Evolutionary conservation across 2,113 vertebrate species (phyloP).

Genomic region (Cygnus buccinator): DNA sequence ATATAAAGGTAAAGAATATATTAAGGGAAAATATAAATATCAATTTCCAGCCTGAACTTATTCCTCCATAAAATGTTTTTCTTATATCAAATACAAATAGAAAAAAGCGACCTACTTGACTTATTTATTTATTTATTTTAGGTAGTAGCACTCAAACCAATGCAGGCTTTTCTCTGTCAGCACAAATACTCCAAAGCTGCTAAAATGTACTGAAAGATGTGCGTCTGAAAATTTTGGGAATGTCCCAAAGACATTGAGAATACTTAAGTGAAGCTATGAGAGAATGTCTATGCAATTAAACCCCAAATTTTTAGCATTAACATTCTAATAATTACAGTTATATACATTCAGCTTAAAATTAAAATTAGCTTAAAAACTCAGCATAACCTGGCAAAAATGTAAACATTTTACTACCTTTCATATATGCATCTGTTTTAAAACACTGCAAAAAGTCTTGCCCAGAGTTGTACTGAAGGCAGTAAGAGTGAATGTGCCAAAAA

Average conservation of each 20-base stretch:
- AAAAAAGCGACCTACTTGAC: background rate
- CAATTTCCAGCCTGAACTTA: background rate
- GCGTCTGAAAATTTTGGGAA: background rate
- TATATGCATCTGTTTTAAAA: background rate
- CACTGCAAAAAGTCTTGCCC: background rate
- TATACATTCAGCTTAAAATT: background rate
- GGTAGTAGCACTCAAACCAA: background rate
- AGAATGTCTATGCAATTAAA: background rate
- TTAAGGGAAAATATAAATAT: background rate
- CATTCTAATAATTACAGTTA: background rate
- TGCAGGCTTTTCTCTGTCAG: background rate
- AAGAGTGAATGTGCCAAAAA: background rate
- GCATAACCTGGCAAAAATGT: rapidly evolving
- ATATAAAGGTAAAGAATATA: background rate
- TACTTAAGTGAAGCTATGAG: background rate
- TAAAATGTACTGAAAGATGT: background rate
- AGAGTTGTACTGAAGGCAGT: background rate
- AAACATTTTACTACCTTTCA: background rate
- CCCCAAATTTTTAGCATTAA: background rate
- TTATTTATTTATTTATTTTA: background rate
- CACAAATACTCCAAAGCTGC: background rate
- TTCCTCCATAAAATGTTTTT: background rate
- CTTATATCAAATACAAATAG: background rate
- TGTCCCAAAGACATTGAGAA: background rate
- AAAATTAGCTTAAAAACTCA: background rate